A percentile compares a stretch with the other conserved stretches of the same genome.
Evolutionary conservation across 2,797 vertebrate genomes (phyloP).

Genomic region (Apogon talboti): DNA sequence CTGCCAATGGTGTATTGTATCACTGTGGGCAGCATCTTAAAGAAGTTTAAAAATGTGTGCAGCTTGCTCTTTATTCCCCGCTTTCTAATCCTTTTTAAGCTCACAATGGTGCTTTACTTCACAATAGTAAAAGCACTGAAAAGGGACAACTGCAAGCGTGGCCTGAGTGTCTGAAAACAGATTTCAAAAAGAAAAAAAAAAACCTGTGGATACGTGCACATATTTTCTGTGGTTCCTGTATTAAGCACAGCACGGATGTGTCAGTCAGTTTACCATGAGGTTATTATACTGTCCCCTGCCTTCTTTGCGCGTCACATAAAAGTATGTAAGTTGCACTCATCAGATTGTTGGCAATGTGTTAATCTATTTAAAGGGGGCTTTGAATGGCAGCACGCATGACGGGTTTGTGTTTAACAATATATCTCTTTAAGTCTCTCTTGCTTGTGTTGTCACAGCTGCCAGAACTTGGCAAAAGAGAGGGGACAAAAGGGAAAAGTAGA

Average conservation of each 20-base stretch:
- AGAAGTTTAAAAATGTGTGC: conserved; percentile 69
- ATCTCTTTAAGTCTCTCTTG: conserved; percentile 67
- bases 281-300: conserved; percentile 44
- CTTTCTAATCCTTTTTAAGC: conserved; percentile 76
- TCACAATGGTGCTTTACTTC: conserved; percentile 73
- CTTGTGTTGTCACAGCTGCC: conserved; percentile 78
- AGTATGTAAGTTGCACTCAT: conserved; percentile 51
- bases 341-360: conserved; percentile 55
- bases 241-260: conserved; percentile 47
- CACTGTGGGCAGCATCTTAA: conserved; percentile 62
- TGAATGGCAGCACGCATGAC: conserved; percentile 64
- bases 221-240: conserved; percentile 6
- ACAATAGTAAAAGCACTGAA: conserved; percentile 73
- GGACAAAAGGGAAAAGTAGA: conserved; percentile 57
- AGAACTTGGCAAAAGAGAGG: conserved; percentile 59
- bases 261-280: conserved; percentile 65
- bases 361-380: conserved; percentile 71
- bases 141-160: conserved; percentile 76
- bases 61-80: conserved; percentile 66
- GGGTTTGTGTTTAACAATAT: conserved; percentile 73
- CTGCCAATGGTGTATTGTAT: conserved; percentile 56
- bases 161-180: conserved; percentile 73
- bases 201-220: conserved; percentile 2
- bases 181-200: conserved; percentile 72
- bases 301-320: conserved; percentile 23